Evolutionary conservation across 2,113 vertebrate genomes (phyloP).

Genomic region (Heterochromis multidens): DNA sequence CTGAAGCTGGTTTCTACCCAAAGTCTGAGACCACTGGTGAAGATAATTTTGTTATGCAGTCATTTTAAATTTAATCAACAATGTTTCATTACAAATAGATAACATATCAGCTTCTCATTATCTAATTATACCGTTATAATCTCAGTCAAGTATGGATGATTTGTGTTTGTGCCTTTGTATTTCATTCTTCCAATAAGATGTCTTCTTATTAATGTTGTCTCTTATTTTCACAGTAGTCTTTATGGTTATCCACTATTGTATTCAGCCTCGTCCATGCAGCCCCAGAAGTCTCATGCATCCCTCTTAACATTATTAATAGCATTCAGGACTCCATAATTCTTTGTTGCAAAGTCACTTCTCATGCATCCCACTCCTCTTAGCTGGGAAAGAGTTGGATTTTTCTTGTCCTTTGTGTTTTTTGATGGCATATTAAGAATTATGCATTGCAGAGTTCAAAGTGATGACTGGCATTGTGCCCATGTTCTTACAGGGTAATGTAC

Average conservation of each 20-base stretch:
- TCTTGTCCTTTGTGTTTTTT: neutral
- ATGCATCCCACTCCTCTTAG: neutral
- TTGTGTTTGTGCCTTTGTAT: no score
- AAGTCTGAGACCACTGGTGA: neutral
- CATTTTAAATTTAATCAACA: neutral
- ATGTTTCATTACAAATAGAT: neutral
- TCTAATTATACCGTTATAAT: no score
- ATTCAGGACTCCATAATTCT: neutral
- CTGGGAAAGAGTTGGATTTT: neutral
- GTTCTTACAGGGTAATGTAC: neutral
- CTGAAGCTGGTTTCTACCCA: neutral
- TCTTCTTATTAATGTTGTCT: no score
- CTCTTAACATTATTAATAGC: neutral
- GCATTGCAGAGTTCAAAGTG: accelerated
- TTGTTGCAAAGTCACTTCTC: neutral
- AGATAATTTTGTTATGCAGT: neutral
- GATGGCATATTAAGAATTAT: neutral
- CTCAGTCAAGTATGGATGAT: no score
- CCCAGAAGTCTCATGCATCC: neutral
- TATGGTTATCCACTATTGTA: neutral
- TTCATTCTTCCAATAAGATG: no score
- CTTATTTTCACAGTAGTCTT: neutral
- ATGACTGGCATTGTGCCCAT: neutral
- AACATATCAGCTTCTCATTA: no score
- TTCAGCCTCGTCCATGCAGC: neutral